These are phyloP conservation scores for Ifrita kowaldi DNA, from an alignment of 2,113 vertebrate genomes.

Conservation along the genomic window DNA sequence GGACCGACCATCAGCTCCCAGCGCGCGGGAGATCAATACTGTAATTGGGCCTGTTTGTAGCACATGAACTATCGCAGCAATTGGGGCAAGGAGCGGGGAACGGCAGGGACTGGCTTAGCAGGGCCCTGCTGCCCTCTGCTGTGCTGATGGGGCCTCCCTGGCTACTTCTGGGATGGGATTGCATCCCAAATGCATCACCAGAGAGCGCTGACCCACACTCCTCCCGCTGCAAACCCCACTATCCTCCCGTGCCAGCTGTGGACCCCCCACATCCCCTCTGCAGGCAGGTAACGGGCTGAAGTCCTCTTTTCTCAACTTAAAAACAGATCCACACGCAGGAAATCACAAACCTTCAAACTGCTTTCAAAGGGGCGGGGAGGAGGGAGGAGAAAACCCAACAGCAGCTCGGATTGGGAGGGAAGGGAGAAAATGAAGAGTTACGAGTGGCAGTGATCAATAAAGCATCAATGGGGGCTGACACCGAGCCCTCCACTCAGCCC, in stretches of 20 bases:
- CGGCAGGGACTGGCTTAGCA: fast-evolving
- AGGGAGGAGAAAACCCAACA: background rate
- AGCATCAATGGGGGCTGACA: conserved; percentile 33
- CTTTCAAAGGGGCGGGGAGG: background rate
- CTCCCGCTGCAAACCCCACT: background rate
- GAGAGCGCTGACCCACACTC: background rate
- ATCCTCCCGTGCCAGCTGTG: background rate
- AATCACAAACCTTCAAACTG: background rate
- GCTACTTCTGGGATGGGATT: background rate
- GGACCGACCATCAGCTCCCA: background rate
- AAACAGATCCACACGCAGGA: background rate
- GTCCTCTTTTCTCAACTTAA: background rate
- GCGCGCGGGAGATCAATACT: background rate
- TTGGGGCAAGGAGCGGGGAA: background rate
- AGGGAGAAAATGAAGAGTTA: conserved; percentile 29
- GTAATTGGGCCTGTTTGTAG: conserved; percentile 45
- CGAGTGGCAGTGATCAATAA: conserved; percentile 42
- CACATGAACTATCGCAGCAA: background rate
- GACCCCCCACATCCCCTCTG: background rate
- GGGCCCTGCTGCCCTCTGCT: conserved; percentile 39
- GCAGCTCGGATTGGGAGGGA: background rate
- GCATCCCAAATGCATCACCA: fast-evolving
- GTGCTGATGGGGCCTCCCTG: fast-evolving
- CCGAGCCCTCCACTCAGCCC: background rate
- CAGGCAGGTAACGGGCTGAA: background rate